Percentiles rank a stretch among this genome's conserved stretches.
phyloP scores from a whole-genome alignment of 2,797 vertebrate genomes.

The Lerista edwardsae region DNA sequence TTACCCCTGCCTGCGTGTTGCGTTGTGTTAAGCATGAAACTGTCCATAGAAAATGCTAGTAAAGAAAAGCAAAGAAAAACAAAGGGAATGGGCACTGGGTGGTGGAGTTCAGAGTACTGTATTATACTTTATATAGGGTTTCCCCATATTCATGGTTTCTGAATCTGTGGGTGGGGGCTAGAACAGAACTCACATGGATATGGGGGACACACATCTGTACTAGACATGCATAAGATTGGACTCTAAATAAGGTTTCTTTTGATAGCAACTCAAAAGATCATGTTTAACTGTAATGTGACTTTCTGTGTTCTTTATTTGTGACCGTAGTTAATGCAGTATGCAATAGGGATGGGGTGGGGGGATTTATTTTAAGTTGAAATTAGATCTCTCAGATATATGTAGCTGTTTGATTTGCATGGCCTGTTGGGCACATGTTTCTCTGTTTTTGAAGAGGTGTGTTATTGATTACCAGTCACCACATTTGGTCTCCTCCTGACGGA shows the following conservation, averaged over 20 bases:
- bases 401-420: background rate
- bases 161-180: no score
- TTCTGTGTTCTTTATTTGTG: background rate
- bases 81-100: no score
- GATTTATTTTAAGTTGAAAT: background rate
- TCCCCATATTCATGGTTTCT: no score
- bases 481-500: background rate
- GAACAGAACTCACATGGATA: no score
- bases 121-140: no score
- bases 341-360: background rate
- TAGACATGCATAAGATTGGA: no score
- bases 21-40: no score
- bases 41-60: no score
- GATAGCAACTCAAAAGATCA: background rate
- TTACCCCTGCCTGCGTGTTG: no score
- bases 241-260: background rate
- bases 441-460: background rate
- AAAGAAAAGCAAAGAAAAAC: no score
- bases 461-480: background rate
- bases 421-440: background rate
- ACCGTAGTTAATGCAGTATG: background rate
- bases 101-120: no score
- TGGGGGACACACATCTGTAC: no score
- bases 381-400: background rate
- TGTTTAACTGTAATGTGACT: background rate